Conservation (phyloP, 2,113 vertebrate genomes). For the Picathartes gymnocephalus region DNA sequence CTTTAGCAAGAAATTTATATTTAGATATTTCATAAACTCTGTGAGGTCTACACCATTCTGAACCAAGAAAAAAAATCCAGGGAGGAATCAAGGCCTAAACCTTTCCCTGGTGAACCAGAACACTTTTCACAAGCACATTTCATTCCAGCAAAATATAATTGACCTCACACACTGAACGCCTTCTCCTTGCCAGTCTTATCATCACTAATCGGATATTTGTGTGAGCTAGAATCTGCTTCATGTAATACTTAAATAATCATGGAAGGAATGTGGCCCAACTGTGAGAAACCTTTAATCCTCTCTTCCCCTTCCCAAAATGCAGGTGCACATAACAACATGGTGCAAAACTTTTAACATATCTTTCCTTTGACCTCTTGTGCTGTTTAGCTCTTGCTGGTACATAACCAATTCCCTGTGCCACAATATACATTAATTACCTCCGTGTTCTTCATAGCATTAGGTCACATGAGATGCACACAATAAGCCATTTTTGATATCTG, state of each 20-base stretch:
- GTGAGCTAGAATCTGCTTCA: background rate
- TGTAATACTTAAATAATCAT: slow-evolving; percentile 45
- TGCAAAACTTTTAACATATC: background rate
- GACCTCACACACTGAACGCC: background rate
- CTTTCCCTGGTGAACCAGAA: background rate
- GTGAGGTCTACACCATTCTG: background rate
- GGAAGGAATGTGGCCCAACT: slow-evolving; percentile 47
- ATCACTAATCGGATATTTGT: slow-evolving; percentile 33
- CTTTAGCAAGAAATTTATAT: background rate
- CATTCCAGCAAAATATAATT: background rate
- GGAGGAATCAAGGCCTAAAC: background rate
- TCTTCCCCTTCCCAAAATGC: background rate
- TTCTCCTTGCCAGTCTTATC: background rate
- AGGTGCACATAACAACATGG: background rate
- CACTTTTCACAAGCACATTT: background rate
- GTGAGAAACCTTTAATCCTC: slow-evolving; percentile 48
- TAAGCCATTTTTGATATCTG: background rate
- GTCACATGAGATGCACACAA: background rate
- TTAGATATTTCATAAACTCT: background rate
- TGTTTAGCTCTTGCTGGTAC: background rate
- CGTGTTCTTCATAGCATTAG: background rate
- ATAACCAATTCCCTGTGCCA: background rate
- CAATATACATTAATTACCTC: background rate
- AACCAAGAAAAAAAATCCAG: background rate
- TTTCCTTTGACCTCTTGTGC: background rate